Evolutionary conservation across 2,888 invertebrate genomes (phyloP).

Genomic region (Ochlodes sylvanus): DNA sequence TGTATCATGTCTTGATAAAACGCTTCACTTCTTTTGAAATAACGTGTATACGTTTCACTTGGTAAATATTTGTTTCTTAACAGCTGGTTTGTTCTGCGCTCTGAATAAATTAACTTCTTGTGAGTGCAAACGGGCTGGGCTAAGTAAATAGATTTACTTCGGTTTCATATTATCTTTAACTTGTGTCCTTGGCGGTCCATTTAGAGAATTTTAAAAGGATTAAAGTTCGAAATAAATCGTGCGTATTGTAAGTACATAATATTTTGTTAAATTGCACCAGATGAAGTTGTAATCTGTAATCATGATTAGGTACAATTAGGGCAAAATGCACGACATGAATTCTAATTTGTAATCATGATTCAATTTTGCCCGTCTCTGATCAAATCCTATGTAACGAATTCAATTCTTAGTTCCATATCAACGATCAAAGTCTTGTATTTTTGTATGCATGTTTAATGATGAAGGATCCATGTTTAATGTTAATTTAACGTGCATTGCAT

Average conservation of each 20-base stretch:
- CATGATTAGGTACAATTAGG: too few relatives aligned
- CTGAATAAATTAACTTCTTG: slow-evolving; percentile 39
- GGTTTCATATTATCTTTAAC: slow-evolving; percentile 17
- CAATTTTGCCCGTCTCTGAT: too few relatives aligned
- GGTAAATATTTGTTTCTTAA: slow-evolving; percentile 39
- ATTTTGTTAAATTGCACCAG: too few relatives aligned
- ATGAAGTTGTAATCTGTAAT: too few relatives aligned
- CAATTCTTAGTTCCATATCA: too few relatives aligned
- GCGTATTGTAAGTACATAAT: too few relatives aligned
- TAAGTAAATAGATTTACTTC: slow-evolving; percentile 30
- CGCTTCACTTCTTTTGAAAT: slow-evolving; percentile 49
- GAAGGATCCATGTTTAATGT: not conserved
- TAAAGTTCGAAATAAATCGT: slow-evolving; percentile 5
- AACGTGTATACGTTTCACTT: slow-evolving; percentile 43
- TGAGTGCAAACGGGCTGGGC: slow-evolving; percentile 33
- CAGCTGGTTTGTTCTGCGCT: slow-evolving; percentile 35
- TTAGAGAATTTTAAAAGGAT: slow-evolving; percentile 17
- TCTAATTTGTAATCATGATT: too few relatives aligned
- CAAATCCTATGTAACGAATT: too few relatives aligned
- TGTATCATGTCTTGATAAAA: slow-evolving; percentile 41
- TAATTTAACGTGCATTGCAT: not conserved
- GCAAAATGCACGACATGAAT: too few relatives aligned
- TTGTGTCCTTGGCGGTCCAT: slow-evolving; percentile 29
- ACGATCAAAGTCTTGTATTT: not conserved
- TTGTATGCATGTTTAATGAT: not conserved